These are phyloP conservation scores for Leuciscus waleckii DNA, from an alignment of 2,797 vertebrate species.

Conservation along the genomic window DNA sequence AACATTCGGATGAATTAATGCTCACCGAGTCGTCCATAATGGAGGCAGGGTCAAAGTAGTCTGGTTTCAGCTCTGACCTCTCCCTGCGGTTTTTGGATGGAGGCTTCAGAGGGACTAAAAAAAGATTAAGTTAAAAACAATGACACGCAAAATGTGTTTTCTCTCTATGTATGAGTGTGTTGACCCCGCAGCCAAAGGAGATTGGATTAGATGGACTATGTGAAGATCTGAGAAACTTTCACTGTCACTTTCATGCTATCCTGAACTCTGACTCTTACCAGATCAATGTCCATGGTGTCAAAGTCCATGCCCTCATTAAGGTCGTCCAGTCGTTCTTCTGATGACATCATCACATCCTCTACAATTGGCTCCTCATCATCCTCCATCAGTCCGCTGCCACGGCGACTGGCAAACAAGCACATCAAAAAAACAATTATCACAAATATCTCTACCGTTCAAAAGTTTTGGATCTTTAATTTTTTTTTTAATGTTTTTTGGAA, in stretches of 20 bases:
- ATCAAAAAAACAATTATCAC: background rate
- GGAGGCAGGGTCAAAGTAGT: constrained; percentile 98
- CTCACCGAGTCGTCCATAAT: constrained; percentile 99
- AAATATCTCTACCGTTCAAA: background rate
- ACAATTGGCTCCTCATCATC: constrained; percentile 97
- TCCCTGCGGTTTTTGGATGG: constrained; percentile 96
- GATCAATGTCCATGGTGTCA: constrained; percentile 96
- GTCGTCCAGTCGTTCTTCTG: constrained; percentile 94
- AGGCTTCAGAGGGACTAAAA: constrained; percentile 77
- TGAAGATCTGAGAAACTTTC: background rate
- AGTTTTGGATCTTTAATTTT: background rate
- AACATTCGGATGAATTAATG: background rate
- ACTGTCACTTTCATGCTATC: background rate
- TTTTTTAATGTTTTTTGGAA: background rate
- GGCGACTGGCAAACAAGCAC: constrained; percentile 78
- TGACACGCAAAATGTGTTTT: constrained; percentile 12
- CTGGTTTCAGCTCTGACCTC: constrained; percentile 93
- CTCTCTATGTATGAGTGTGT: background rate
- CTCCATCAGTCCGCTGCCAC: constrained; percentile 94
- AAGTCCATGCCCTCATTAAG: constrained; percentile 98
- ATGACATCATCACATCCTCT: constrained; percentile 99
- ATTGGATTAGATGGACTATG: background rate
- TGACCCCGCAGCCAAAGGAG: background rate
- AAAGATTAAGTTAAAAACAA: background rate
- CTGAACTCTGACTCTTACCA: constrained; percentile 78